These are phyloP conservation scores for Caenorhabditis panamensis DNA, from an alignment of 2,888 invertebrate species.

Conservation along the genomic window DNA sequence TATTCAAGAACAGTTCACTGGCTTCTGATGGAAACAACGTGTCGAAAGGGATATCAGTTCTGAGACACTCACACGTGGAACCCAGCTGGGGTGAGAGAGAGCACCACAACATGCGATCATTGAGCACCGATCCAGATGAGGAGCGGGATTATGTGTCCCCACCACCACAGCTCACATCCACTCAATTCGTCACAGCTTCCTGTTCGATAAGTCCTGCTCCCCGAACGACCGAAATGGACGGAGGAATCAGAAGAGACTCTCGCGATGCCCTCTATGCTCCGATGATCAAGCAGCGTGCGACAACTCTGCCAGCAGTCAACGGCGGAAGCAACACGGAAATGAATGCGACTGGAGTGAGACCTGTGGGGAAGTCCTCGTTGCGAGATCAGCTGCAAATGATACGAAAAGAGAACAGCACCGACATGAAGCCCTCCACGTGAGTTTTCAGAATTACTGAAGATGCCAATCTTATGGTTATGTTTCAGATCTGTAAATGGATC, in stretches of 20 bases:
- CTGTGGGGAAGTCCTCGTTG: slow-evolving; percentile 53
- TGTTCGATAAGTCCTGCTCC: slow-evolving; percentile 41
- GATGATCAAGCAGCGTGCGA: slow-evolving; percentile 57
- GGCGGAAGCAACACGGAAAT: slow-evolving; percentile 42
- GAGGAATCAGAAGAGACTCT: slow-evolving; percentile 18
- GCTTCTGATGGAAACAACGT: slow-evolving; percentile 14
- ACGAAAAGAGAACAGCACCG: slow-evolving; percentile 50
- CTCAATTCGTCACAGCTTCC: slow-evolving; percentile 49
- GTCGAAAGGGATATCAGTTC: slow-evolving; percentile 33
- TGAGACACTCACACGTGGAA: slow-evolving; percentile 50
- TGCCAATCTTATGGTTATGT: too few relatives aligned
- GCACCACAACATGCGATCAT: slow-evolving; percentile 35
- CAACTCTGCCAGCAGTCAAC: slow-evolving; percentile 41
- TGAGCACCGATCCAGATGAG: slow-evolving; percentile 50
- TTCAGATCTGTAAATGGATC: slow-evolving; percentile 41
- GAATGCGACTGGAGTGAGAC: slow-evolving; percentile 46
- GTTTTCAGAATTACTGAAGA: too few relatives aligned
- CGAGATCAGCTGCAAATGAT: slow-evolving; percentile 61
- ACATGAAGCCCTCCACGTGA: slow-evolving; percentile 48
- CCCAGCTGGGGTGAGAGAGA: slow-evolving; percentile 31
- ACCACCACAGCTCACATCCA: slow-evolving; percentile 50
- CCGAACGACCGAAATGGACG: slow-evolving; percentile 13
- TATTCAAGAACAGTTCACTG: slow-evolving; percentile 60
- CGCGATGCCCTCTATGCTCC: slow-evolving; percentile 50
- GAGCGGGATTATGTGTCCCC: slow-evolving; percentile 60